Evolutionary conservation across 2,797 vertebrate species (phyloP).

Genomic region (Ctenosaura bakeri): DNA sequence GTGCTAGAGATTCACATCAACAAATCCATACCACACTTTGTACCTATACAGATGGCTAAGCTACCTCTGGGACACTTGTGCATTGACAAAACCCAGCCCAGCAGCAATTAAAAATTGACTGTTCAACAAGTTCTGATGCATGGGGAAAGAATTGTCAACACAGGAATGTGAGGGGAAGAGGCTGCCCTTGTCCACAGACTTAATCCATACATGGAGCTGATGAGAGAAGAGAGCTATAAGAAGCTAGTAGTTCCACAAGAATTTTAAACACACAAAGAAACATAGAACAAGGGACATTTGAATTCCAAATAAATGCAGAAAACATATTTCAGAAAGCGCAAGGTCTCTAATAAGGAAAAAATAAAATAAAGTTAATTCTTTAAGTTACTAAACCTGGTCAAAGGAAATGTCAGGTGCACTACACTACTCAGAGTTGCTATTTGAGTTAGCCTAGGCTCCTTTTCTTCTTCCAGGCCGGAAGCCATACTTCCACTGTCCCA

Average conservation of each 20-base stretch:
- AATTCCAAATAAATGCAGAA: neutral
- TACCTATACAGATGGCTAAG: neutral
- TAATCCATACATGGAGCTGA: neutral
- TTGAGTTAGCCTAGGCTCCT: neutral
- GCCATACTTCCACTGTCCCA: neutral
- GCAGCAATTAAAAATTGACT: neutral
- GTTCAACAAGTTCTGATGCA: neutral
- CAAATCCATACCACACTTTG: neutral
- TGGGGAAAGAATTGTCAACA: neutral
- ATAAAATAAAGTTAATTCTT: neutral
- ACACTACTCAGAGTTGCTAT: neutral
- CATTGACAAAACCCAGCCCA: neutral
- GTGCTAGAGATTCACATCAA: no score
- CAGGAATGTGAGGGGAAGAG: neutral
- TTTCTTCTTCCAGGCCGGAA: slow-evolving; percentile 11
- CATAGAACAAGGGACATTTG: neutral
- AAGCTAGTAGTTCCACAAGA: neutral
- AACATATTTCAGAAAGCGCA: slow-evolving; percentile 4
- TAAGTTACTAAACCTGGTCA: neutral
- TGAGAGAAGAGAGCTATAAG: neutral
- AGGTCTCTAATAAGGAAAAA: neutral
- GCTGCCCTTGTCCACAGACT: neutral
- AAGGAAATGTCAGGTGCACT: no score
- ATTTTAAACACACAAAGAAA: neutral
- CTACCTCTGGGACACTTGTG: neutral